Percentiles rank a stretch among this genome's conserved stretches.
Conservation (phyloP, 2,888 invertebrate genomes). For the Julus scanicus region DNA sequence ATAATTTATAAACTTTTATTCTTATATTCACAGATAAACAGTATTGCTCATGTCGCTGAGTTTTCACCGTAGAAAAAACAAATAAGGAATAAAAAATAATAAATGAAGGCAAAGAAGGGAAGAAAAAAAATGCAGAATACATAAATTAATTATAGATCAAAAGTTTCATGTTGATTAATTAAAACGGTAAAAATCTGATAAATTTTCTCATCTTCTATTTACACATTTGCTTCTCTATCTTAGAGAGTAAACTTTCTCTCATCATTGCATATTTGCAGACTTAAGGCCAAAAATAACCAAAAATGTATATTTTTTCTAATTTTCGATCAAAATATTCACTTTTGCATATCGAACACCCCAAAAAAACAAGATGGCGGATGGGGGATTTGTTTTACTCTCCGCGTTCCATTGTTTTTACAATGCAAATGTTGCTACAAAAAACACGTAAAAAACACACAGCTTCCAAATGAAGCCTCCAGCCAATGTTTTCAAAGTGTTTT, state of each 20-base stretch:
- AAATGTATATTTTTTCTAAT: not conserved
- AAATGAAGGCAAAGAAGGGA: not conserved
- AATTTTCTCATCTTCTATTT: not conserved
- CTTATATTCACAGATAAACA: no score
- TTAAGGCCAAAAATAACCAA: not conserved
- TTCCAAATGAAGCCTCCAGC: slow-evolving; percentile 20
- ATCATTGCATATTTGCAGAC: not conserved
- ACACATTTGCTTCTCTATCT: not conserved
- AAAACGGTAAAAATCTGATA: not conserved
- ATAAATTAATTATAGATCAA: not conserved
- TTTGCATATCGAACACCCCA: not conserved
- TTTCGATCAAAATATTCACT: slow-evolving; percentile 29
- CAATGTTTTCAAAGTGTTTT: slow-evolving; percentile 29
- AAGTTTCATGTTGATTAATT: not conserved
- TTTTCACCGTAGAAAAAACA: no score
- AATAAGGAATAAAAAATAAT: no score
- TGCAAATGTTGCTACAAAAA: not conserved
- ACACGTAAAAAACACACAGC: not conserved
- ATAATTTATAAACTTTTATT: no score
- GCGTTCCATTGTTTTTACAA: not conserved
- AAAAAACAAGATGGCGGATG: not conserved
- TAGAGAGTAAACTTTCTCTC: not conserved
- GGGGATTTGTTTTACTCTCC: not conserved
- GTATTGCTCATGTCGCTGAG: no score
- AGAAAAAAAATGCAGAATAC: not conserved